These are phyloP conservation scores for Actias luna DNA, from an alignment of 2,888 invertebrate genomes.

Conservation along the genomic window DNA sequence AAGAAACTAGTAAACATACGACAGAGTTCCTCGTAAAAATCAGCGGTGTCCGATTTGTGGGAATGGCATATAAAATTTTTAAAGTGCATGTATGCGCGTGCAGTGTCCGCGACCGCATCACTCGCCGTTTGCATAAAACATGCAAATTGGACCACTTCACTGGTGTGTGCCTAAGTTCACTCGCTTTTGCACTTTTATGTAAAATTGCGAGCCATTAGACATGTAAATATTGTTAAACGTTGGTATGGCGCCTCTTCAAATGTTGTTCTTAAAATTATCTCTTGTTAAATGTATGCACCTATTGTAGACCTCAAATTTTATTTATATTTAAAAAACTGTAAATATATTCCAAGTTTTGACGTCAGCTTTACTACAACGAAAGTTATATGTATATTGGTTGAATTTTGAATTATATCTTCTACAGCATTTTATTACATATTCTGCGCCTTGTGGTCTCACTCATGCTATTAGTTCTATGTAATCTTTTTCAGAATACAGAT, in stretches of 20 bases:
- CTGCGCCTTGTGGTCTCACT: too few relatives aligned
- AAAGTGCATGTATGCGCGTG: slow-evolving; percentile 64
- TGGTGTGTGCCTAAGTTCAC: slow-evolving; percentile 65
- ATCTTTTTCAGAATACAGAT: too few relatives aligned
- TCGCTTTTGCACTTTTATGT: slow-evolving; percentile 78
- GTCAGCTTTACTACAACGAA: too few relatives aligned
- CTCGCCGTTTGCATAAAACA: slow-evolving; percentile 74
- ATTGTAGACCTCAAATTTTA: background rate
- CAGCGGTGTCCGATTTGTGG: slow-evolving; percentile 71
- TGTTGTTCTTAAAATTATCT: slow-evolving; percentile 39
- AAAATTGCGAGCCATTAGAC: slow-evolving; percentile 72
- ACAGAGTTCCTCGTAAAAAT: slow-evolving; percentile 63
- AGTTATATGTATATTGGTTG: background rate
- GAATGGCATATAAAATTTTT: slow-evolving; percentile 76
- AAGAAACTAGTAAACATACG: slow-evolving; percentile 46
- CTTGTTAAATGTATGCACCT: slow-evolving; percentile 37
- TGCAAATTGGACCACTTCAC: slow-evolving; percentile 79
- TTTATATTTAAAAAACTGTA: too few relatives aligned
- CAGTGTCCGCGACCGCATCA: slow-evolving; percentile 65
- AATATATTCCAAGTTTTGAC: too few relatives aligned
- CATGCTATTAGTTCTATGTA: too few relatives aligned
- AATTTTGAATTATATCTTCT: background rate
- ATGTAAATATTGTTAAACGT: slow-evolving; percentile 76
- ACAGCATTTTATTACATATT: too few relatives aligned
- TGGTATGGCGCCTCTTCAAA: slow-evolving; percentile 46